Conservation (phyloP, 2,113 vertebrate genomes). For the Cavia porcellus region DNA sequence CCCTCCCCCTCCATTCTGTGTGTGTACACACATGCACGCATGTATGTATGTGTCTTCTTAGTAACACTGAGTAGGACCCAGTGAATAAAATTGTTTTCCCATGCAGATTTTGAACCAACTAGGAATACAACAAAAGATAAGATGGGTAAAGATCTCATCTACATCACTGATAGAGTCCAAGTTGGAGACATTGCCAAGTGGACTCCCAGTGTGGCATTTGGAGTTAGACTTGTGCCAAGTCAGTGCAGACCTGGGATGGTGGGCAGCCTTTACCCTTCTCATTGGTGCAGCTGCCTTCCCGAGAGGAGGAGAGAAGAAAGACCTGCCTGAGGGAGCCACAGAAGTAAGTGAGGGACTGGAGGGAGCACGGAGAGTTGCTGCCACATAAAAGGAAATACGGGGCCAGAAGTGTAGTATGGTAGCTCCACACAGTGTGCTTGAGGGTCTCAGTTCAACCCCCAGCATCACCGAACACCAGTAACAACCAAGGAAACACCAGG, state of each 20-base stretch:
- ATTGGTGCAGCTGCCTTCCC: not conserved
- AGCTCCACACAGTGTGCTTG: not conserved
- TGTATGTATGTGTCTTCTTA: not conserved
- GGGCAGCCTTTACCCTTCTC: not conserved
- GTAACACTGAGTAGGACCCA: not conserved
- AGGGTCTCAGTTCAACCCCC: not conserved
- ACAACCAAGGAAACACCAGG: not conserved
- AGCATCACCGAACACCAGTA: not conserved
- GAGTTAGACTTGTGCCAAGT: not conserved
- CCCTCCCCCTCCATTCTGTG: not conserved
- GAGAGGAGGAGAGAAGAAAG: not conserved
- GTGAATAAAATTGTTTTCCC: conserved; percentile 10
- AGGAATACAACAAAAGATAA: conserved; percentile 37
- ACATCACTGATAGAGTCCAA: not conserved
- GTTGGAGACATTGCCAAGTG: not conserved
- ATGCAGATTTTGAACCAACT: conserved; percentile 16
- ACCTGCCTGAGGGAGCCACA: not conserved
- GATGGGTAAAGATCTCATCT: not conserved
- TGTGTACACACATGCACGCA: not conserved
- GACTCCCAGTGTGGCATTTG: not conserved
- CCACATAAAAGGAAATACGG: not conserved
- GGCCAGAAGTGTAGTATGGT: not conserved
- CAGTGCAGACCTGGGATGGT: not conserved
- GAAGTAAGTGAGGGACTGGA: not conserved
- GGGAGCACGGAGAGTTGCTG: not conserved